phyloP scores from a whole-genome alignment of 2,113 vertebrate species.

The Cyanocitta stelleri region DNA sequence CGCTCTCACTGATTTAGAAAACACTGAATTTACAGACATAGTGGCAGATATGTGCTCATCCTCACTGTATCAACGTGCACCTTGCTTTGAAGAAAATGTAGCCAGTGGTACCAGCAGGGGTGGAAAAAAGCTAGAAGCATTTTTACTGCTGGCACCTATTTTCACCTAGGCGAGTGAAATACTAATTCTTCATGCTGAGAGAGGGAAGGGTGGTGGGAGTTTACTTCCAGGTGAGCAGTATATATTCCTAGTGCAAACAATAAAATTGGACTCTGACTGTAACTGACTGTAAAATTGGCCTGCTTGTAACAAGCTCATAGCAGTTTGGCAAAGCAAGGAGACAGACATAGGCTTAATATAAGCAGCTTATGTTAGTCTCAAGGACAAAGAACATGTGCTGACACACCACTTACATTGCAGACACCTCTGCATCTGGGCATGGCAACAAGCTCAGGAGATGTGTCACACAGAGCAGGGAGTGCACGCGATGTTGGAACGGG shows the following conservation, averaged over 20 bases:
- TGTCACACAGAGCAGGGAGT: not conserved
- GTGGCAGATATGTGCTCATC: not conserved
- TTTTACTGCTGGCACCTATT: not conserved
- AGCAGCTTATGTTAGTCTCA: not conserved
- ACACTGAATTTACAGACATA: not conserved
- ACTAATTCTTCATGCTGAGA: not conserved
- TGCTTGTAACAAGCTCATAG: not conserved
- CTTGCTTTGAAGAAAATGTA: not conserved
- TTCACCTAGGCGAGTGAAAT: not conserved
- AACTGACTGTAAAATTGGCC: no score
- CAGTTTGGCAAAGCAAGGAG: not conserved
- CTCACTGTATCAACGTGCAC: rapidly evolving
- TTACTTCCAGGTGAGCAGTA: not conserved
- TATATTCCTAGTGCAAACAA: not conserved
- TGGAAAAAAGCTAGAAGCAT: not conserved
- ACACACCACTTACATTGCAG: not conserved
- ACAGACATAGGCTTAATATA: not conserved
- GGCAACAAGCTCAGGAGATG: no score
- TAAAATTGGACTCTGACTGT: not conserved
- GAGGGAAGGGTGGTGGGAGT: not conserved
- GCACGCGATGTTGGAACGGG: rapidly evolving
- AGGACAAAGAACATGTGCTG: not conserved
- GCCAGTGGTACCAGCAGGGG: rapidly evolving
- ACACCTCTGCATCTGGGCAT: not conserved
- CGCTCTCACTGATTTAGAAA: not conserved